Percentiles rank a stretch among this genome's conserved stretches.
phyloP scores from a whole-genome alignment of 2,113 vertebrate genomes.

The Psilopogon haemacephalus region DNA sequence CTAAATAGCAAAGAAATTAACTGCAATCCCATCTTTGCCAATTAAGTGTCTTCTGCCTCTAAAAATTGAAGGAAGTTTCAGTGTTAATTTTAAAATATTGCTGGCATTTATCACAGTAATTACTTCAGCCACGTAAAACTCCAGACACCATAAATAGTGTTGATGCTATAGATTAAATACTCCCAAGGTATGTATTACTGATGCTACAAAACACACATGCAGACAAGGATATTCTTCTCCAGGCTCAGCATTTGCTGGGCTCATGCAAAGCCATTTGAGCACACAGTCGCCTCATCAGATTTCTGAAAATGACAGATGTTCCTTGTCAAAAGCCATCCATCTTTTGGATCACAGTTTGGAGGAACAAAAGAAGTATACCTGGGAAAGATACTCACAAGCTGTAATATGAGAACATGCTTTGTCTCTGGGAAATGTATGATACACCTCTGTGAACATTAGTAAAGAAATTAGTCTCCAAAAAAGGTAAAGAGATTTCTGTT shows the following conservation, averaged over 20 bases:
- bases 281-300: neutral
- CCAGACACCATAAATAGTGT: slow-evolving; percentile 39
- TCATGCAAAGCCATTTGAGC: neutral
- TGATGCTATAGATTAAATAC: slow-evolving; percentile 54
- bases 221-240: slow-evolving; percentile 26
- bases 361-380: neutral
- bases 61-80: slow-evolving; percentile 38
- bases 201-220: neutral
- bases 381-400: neutral
- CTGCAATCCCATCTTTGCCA: slow-evolving; percentile 24
- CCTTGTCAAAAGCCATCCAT: slow-evolving; percentile 8
- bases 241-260: slow-evolving; percentile 13
- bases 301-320: slow-evolving; percentile 26
- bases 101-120: slow-evolving; percentile 64
- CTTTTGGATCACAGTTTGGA: neutral
- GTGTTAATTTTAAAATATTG: slow-evolving; percentile 64
- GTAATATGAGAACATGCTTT: neutral
- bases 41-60: slow-evolving; percentile 40
- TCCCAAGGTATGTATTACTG: slow-evolving; percentile 34
- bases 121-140: slow-evolving; percentile 57
- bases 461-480: neutral
- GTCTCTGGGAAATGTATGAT: neutral
- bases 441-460: neutral
- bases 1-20: slow-evolving; percentile 9
- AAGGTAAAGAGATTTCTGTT: neutral